phyloP scores from a whole-genome alignment of 1,140 invertebrate genomes.

The Contarinia nasturtii region DNA sequence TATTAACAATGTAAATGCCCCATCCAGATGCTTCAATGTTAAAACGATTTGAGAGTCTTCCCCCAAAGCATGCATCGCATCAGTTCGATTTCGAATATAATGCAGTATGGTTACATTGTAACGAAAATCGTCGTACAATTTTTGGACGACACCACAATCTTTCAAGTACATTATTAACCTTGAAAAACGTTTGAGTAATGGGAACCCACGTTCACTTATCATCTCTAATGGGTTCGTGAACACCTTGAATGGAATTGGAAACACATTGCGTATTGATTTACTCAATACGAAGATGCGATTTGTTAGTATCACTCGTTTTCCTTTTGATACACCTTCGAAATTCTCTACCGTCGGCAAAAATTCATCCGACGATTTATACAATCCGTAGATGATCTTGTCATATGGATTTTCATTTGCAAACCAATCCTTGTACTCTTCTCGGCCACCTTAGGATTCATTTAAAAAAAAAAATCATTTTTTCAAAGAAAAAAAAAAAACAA shows the following conservation, averaged over 20 bases:
- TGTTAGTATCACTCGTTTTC: constrained; percentile 16
- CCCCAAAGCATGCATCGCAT: constrained; percentile 1
- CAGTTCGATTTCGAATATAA: neutral
- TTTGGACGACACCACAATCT: constrained; percentile 24
- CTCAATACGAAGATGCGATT: constrained; percentile 18
- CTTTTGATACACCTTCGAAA: constrained; percentile 21
- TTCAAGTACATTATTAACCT: constrained; percentile 21
- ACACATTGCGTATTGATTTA: constrained; percentile 17
- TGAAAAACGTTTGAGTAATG: constrained; percentile 26
- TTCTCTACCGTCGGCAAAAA: constrained; percentile 21
- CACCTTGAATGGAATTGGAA: constrained; percentile 19
- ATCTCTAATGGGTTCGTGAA: constrained; percentile 30
- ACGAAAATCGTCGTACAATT: constrained; percentile 16
- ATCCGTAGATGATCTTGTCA: constrained; percentile 22
- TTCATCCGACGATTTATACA: constrained; percentile 20
- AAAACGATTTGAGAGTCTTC: constrained; percentile 17
- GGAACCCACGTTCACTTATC: constrained; percentile 28
- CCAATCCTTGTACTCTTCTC: constrained; percentile 27
- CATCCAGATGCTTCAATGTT: constrained; percentile 26
- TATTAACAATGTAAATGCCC: constrained; percentile 25
- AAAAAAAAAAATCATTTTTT: neutral
- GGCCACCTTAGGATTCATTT: constrained; percentile 20
- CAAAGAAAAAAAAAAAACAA: neutral
- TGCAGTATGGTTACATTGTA: constrained; percentile 9
- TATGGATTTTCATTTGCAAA: constrained; percentile 25